Evolutionary conservation across 2,113 vertebrate genomes (phyloP).

Genomic region (Saguinus imperator): DNA sequence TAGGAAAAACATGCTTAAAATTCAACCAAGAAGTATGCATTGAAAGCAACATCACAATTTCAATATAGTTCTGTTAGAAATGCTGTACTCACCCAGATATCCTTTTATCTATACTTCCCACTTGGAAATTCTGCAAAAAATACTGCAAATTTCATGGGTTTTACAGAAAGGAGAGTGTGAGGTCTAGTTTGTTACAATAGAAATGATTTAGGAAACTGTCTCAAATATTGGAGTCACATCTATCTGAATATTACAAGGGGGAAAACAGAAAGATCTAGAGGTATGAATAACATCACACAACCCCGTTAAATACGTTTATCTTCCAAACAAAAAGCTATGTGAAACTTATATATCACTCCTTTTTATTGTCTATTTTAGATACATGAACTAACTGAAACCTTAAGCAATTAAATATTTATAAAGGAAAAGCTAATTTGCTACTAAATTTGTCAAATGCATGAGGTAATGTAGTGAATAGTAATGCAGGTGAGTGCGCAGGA

Average conservation of each 20-base stretch:
- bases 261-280: background rate
- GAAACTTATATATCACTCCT: background rate
- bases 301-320: background rate
- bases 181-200: background rate
- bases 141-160: background rate
- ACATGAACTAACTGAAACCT: background rate
- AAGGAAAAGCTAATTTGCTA: slow-evolving; percentile 24
- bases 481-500: background rate
- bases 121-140: background rate
- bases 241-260: background rate
- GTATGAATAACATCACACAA: background rate
- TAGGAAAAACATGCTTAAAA: background rate
- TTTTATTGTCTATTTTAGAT: background rate
- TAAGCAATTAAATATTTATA: slow-evolving; percentile 1
- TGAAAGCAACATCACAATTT: background rate
- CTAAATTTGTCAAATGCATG: background rate
- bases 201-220: background rate
- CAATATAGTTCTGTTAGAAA: background rate
- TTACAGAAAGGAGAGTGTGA: background rate
- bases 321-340: background rate
- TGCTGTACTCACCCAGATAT: background rate
- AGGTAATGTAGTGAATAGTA: background rate
- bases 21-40: background rate
- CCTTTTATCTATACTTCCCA: background rate
- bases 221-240: background rate